These are phyloP conservation scores for Nephrotoma appendiculata DNA, from an alignment of 2,888 invertebrate species.

Conservation along the genomic window DNA sequence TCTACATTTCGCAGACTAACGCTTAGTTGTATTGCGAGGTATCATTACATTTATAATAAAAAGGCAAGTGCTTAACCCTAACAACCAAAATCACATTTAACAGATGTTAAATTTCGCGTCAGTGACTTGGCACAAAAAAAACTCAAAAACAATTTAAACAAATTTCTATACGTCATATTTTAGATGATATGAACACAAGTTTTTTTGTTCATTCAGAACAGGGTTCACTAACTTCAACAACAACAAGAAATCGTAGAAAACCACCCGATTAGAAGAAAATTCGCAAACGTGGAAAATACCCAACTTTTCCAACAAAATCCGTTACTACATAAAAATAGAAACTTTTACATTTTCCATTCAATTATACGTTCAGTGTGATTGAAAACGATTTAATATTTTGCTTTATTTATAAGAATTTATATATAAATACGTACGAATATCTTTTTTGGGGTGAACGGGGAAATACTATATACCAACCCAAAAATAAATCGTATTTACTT, in stretches of 20 bases:
- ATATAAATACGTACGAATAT: not conserved
- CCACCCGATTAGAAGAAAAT: not conserved
- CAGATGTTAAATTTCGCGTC: not conserved
- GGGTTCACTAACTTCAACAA: not conserved
- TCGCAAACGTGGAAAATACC: not conserved
- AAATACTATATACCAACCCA: not conserved
- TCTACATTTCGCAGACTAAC: too few relatives aligned
- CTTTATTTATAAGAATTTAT: not conserved
- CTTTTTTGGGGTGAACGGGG: not conserved
- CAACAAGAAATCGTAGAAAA: not conserved
- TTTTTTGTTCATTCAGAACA: not conserved
- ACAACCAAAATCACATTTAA: not conserved
- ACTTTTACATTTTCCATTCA: not conserved
- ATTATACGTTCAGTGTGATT: not conserved
- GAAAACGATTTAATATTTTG: not conserved
- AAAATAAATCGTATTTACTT: not conserved
- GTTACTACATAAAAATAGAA: not conserved
- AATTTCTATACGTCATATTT: not conserved
- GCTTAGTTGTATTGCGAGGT: too few relatives aligned
- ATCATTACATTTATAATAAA: too few relatives aligned
- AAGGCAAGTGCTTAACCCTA: too few relatives aligned
- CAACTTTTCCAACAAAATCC: not conserved
- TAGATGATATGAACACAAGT: not conserved
- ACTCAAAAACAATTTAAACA: not conserved
- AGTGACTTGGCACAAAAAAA: not conserved